These are phyloP conservation scores for Cichlasoma orientale DNA, from an alignment of 2,797 vertebrate species.

Conservation along the genomic window DNA sequence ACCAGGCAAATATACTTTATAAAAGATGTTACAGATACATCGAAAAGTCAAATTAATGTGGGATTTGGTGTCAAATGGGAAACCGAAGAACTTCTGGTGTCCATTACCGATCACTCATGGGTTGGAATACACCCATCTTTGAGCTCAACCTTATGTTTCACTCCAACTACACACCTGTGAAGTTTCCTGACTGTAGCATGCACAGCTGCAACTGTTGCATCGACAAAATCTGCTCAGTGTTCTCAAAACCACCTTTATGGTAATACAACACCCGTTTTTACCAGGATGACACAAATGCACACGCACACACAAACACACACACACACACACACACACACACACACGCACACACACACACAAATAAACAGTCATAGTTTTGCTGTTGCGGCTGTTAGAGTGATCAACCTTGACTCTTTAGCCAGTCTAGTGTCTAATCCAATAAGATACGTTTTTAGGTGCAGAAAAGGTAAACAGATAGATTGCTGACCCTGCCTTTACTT, in stretches of 20 bases:
- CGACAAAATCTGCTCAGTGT: neutral
- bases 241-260: neutral
- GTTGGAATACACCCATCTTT: neutral
- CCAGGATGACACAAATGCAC: too few species aligned
- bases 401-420: conserved; percentile 34
- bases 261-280: neutral
- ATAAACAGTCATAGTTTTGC: too few species aligned
- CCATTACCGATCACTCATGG: neutral
- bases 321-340: too few species aligned
- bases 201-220: neutral
- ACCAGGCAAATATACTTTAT: neutral
- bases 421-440: conserved; percentile 62
- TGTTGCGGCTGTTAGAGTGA: neutral
- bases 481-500: conserved; percentile 79
- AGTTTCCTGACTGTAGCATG: neutral
- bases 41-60: neutral
- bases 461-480: conserved; percentile 73
- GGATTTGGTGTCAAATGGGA: neutral
- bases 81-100: neutral
- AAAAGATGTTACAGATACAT: neutral
- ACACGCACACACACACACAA: too few species aligned
- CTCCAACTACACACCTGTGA: neutral
- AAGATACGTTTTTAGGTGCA: conserved; percentile 66
- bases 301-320: too few species aligned
- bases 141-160: neutral